Evolutionary conservation across 1,140 invertebrate species (phyloP), one percentile per base, ranked within the genome.

Genomic region (Trachymyrmex cornetzi): DNA sequence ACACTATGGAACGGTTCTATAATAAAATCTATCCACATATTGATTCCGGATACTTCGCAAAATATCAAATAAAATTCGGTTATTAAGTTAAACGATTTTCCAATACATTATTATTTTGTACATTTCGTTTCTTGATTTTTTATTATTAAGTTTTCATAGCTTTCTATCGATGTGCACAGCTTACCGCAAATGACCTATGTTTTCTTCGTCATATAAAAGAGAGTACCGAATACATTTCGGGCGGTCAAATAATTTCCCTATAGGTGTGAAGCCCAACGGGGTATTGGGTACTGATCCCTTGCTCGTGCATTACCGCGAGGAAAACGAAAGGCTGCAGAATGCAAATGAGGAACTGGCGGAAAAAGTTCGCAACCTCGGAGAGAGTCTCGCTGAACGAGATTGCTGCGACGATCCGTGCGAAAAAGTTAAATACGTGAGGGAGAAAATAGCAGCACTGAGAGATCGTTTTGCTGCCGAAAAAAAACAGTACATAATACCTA

Each of bases 281-380:
- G 77, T 91, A 77, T 86, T 92, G 64, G 91, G 90, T 84, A 77
- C 92, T 5, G 94, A 95, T 89, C 94, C 93, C 0, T 77, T 94
- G 86, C 82, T 94, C 16, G 61, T 91, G 44, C 91, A 94, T 80
- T 93, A 92, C 63, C 92, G 91, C 38, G 88, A 90, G 57, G 94
- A 95, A 88, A 94, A 92, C 80, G 89, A 89, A 64, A 91, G 91
- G 63, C 86, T 95, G 57, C 82, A 94, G 82, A 92, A 86, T 85
- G 85, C 71, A 67, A 94, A 89, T 44, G 91, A 92, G 34, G 85
- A 88, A 48, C 85, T 95, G 12, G 74, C 93, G 64, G 94, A 95
- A 75, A 93, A 92, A 90, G 85, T 94, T 19, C 89, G 87, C 55
- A 87, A 93, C 80, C 85, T 94, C 14, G 92, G 89, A n/a, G 92